Base-by-base conservation (phyloP, 2,113 vertebrate genomes). In the Crotophaga sulcirostris region DNA sequence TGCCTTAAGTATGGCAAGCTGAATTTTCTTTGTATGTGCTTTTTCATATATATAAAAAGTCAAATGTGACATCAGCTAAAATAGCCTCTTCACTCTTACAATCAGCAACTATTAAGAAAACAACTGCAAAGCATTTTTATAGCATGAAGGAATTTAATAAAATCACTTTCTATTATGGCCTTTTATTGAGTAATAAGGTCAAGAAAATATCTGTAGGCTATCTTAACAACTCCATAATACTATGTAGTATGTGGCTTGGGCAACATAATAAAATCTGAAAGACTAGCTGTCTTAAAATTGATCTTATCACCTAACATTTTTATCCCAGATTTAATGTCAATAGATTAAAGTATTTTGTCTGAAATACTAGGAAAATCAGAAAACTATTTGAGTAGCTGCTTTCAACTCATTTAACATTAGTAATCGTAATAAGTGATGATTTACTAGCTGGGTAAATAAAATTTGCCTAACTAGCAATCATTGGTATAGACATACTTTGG, bases 141-240 rank as follows among this genome's bases (percentile, higher is more conserved):
- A 74, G 66, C 19, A 20, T 33, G 47, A 54, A 79, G 68, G 49
- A 60, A 90, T 63, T 90, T 87, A 80, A 84, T 83, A 77, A 89
- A 95, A 85, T 75, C 33, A 72, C 64, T 89, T 82, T 6, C 11
- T 92, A 58, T 77, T 62, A 70, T 49, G 15, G 40, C 21, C 13
- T 81, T 97, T 97, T 81, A 81, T 52, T 5, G 13, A 86, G 44
- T 23, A 44, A 54, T 49, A 83, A 91, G 84, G 85, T 93, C 76
- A 79, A 78, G 92, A 79, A 91, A 85, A 64, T 12, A 68, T 21
- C 59, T 52, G 56, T 74, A 62, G 80, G 24, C 13, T 59, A 10
- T 70, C n/a, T 87, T 80, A 93, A 80, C 7, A 9, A 54, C 87
- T 85, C 70, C 45, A 10, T 66, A 34, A 44, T 42, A 49, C 17